A percentile compares a stretch with the other conserved stretches of the same genome.
Conservation (phyloP, 2,113 vertebrate genomes). For the Campylorhamphus procurvoides region DNA sequence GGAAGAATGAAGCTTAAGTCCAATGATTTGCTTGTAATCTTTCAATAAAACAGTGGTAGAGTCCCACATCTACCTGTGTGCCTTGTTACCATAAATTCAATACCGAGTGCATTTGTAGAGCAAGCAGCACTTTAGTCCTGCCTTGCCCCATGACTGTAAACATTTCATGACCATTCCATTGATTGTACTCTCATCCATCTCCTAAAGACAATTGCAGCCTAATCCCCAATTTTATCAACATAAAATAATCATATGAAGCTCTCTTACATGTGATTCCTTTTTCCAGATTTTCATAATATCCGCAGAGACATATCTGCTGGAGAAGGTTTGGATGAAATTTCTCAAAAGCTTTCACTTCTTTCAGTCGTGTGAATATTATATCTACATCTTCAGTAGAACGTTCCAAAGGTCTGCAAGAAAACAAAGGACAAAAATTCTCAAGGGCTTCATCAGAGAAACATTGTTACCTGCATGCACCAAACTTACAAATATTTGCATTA, state of each 20-base stretch:
- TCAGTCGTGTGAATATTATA: slow-evolving; percentile 92
- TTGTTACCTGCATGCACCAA: background rate
- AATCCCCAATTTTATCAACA: background rate
- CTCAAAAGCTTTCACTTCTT: slow-evolving; percentile 93
- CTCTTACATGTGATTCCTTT: slow-evolving; percentile 94
- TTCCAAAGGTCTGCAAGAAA: slow-evolving; percentile 84
- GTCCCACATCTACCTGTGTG: background rate
- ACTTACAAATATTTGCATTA: background rate
- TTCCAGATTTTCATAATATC: slow-evolving; percentile 94
- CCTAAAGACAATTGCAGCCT: background rate
- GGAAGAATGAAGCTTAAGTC: background rate
- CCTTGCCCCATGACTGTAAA: background rate
- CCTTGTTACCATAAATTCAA: slow-evolving; percentile 8
- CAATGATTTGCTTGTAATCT: background rate
- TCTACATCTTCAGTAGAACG: slow-evolving; percentile 95
- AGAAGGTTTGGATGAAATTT: slow-evolving; percentile 92
- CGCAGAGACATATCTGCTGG: slow-evolving; percentile 93
- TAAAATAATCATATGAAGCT: background rate
- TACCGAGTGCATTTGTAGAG: background rate
- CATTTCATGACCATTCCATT: background rate
- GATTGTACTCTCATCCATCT: background rate
- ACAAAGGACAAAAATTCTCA: slow-evolving; percentile 4
- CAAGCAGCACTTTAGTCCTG: slow-evolving; percentile 1
- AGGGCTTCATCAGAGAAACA: background rate
- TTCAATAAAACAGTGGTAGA: background rate